phyloP scores from a whole-genome alignment of 2,888 invertebrate genomes.

The Prosapia bicincta region DNA sequence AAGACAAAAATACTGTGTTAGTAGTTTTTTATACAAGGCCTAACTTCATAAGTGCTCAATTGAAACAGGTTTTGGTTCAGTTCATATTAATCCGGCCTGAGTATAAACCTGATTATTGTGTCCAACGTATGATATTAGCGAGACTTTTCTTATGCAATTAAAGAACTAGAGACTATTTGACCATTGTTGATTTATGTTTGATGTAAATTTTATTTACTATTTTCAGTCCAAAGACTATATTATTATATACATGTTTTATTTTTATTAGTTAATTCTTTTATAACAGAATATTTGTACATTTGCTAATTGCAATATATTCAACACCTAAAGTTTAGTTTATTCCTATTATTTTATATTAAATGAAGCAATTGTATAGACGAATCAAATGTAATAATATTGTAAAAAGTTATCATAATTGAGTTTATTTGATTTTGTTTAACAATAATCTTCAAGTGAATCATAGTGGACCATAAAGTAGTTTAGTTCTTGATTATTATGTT shows the following conservation, averaged over 20 bases:
- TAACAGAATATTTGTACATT: not conserved
- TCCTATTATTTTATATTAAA: not conserved
- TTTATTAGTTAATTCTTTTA: not conserved
- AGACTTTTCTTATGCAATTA: not conserved
- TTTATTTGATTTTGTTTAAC: not conserved
- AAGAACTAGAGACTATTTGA: not conserved
- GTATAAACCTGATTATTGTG: not conserved
- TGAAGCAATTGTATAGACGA: not conserved
- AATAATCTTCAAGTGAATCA: not conserved
- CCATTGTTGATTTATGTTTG: not conserved
- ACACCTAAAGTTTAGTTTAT: not conserved
- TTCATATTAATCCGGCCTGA: not conserved
- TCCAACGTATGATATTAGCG: not conserved
- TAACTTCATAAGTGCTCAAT: slow-evolving; percentile 9
- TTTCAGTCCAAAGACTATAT: not conserved
- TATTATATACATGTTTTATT: not conserved
- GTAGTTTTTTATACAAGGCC: slow-evolving; percentile 26
- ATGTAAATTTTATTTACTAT: not conserved
- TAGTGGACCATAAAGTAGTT: not conserved
- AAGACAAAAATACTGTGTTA: slow-evolving; percentile 3
- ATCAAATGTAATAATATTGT: not conserved
- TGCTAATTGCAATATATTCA: not conserved
- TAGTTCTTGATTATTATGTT: not conserved
- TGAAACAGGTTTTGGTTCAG: not conserved
- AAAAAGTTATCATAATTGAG: not conserved